Evolutionary conservation across 2,113 vertebrate genomes (phyloP).

Genomic region (Oxyura jamaicensis): DNA sequence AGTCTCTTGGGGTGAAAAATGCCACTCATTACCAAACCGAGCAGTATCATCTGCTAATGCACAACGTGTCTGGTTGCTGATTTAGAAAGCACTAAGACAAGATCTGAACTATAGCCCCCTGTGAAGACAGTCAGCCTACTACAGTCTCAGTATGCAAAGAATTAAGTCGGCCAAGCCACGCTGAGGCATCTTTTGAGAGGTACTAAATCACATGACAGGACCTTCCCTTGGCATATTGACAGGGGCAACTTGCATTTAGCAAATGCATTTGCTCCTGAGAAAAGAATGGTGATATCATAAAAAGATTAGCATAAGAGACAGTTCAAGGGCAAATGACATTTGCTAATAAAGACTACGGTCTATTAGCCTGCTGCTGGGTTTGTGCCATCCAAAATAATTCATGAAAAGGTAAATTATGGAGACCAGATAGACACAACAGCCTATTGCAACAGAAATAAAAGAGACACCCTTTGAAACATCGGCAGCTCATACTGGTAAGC

Average conservation of each 20-base stretch:
- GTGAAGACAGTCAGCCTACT: neutral
- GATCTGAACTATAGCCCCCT: neutral
- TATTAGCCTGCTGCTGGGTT: neutral
- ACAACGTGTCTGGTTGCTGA: neutral
- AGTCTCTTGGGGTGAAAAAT: neutral
- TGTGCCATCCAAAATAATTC: neutral
- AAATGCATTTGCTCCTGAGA: constrained; percentile 6
- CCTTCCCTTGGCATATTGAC: neutral
- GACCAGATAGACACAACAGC: neutral
- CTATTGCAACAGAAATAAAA: neutral
- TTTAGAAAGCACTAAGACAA: neutral
- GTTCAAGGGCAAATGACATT: constrained; percentile 44
- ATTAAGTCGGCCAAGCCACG: neutral
- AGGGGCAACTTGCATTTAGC: neutral
- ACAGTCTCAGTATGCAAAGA: neutral
- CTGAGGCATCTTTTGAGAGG: neutral
- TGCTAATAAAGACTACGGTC: neutral
- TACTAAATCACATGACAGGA: neutral
- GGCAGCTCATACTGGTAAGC: neutral
- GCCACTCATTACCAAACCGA: constrained; percentile 1
- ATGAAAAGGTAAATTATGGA: neutral
- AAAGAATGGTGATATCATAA: neutral
- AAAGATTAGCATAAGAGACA: constrained; percentile 14
- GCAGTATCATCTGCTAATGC: neutral
- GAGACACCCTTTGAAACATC: neutral